Evolutionary conservation across 2,888 invertebrate genomes (phyloP).

Genomic region (Noctua pronuba): DNA sequence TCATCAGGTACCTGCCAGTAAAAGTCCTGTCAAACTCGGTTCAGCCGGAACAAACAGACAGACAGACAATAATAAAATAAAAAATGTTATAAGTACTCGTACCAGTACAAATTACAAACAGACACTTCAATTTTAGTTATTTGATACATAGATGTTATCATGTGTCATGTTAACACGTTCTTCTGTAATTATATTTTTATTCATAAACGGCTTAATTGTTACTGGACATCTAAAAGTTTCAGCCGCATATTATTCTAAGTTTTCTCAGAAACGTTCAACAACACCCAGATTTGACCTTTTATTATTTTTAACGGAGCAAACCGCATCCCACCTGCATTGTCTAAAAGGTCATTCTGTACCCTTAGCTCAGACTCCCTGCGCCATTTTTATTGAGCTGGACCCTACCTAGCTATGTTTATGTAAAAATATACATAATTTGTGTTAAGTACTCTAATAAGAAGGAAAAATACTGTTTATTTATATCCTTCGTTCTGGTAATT

Average conservation of each 20-base stretch:
- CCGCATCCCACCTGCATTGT: constrained; percentile 2
- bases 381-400: background rate
- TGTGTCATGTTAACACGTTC: background rate
- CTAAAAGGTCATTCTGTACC: constrained; percentile 12
- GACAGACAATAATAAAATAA: no score
- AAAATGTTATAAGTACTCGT: no score
- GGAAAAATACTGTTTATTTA: background rate
- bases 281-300: background rate
- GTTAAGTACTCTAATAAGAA: background rate
- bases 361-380: background rate
- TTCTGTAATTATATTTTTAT: background rate
- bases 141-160: background rate
- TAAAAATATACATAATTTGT: background rate
- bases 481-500: background rate
- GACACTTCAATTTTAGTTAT: background rate
- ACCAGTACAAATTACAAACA: no score
- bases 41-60: background rate
- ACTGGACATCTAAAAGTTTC: background rate
- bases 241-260: background rate
- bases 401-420: background rate
- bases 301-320: background rate
- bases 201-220: background rate
- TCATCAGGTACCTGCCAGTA: background rate
- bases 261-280: background rate
- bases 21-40: background rate